phyloP scores from a whole-genome alignment of 1,140 invertebrate species.

The Dinothrombium tinctorium region DNA sequence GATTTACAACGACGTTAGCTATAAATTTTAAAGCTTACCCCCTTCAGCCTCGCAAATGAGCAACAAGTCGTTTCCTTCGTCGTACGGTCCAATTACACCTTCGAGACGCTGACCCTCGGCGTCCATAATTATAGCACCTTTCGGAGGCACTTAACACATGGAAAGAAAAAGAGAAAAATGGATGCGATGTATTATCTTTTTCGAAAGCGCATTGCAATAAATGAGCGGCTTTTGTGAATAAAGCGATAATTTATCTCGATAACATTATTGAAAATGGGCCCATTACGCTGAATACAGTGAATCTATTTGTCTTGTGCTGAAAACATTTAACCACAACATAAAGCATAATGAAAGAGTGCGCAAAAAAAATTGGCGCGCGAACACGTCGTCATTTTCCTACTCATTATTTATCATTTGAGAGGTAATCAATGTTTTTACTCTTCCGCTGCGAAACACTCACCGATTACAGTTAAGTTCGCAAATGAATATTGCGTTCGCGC shows the following conservation, averaged over 20 bases:
- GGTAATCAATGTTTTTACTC: too few relatives aligned
- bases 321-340: too few relatives aligned
- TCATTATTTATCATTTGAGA: too few relatives aligned
- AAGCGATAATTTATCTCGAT: not conserved
- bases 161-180: too few relatives aligned
- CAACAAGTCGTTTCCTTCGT: slow-evolving; percentile 51
- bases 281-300: too few relatives aligned
- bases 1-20: not conserved
- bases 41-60: slow-evolving; percentile 62
- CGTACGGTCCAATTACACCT: slow-evolving; percentile 53
- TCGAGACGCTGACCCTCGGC: slow-evolving; percentile 46
- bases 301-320: too few relatives aligned
- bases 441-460: slow-evolving; percentile 8
- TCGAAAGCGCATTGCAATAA: too few relatives aligned
- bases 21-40: slow-evolving; percentile 38
- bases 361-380: too few relatives aligned
- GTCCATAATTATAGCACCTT: slow-evolving; percentile 56
- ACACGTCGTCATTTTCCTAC: too few relatives aligned
- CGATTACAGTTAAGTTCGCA: slow-evolving; percentile 13
- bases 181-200: too few relatives aligned
- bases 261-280: too few relatives aligned
- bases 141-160: slow-evolving; percentile 50
- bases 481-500: slow-evolving; percentile 37
- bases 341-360: too few relatives aligned
- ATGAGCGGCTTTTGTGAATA: not conserved